Evolutionary conservation across 2,797 vertebrate species (phyloP), one percentile per base, ranked within the genome.

Genomic region (Glyptemys insculpta): DNA sequence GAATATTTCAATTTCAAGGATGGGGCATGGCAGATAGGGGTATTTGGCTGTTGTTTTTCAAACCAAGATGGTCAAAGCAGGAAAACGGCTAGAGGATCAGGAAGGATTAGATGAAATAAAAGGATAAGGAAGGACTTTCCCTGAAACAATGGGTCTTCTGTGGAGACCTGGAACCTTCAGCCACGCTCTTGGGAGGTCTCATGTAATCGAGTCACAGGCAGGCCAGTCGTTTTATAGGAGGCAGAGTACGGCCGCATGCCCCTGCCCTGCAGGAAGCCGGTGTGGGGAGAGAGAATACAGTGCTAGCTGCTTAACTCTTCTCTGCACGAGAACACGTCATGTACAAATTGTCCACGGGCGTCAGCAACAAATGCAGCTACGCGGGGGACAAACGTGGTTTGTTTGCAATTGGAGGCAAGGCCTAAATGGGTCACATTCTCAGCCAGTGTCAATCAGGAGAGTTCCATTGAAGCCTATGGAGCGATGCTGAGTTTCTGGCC

Each of bases 51-150:
- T 29, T 76, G 25, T 78, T 96, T 81, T 74, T 23, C 82, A 76
- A 84, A 87, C 78, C 54, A 88, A 94, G 94, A 96, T 89, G 89
- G 44, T 92, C 92, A 37, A 79, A 44, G 90, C 27, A 49, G 84
- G 90, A 96, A 86, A 89, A 82, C 37, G 82, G 91, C 96, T 93
- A 95, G 65, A 90, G 86, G 88, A 86, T 90, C 88, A 91, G 86
- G 86, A n/a, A 88, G 86, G 89, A 86, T 4, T 44, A 96, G 93
- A 94, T 88, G 56, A 93, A 91, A 84, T 79, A 72, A 59, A 95
- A 78, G 12, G 82, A 79, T 83, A 56, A 12, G 41, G 81, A 86
- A 49, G 74, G 79, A 57, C 82, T 89, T 54, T 76, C 0, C 0
- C 74, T 81, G 62, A 76, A 94, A 96, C 93, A 96, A 95, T 81